Evolutionary conservation across 1,140 invertebrate genomes (phyloP), one percentile per base, ranked within the genome.

Genomic region (Trichonephila clavipes): DNA sequence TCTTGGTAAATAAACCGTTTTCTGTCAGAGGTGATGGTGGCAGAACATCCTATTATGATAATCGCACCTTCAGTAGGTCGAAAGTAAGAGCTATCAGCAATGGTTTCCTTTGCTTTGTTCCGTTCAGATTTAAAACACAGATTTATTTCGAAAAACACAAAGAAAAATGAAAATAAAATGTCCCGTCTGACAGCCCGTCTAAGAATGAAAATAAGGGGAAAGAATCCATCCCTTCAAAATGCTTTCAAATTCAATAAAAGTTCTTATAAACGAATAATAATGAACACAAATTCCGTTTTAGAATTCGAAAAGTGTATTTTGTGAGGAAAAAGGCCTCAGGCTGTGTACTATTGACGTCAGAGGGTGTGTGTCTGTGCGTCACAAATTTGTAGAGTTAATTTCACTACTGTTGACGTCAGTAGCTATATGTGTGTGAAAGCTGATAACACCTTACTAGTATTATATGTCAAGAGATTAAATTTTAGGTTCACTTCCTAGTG

Each of bases 31-130:
- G 34, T 34, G 24, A 34, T 34, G 24, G 3, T 16, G 12, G 5
- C 4, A 83, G 82, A 83, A 19, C 82, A 83, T 24, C 82, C 82
- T n/a, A 83, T 83, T 83, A 83, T 83, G 82, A n/a, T 83, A 83
- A 83, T 59, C 40, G 21, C 44, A 83, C 82, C 10, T 83, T 83
- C 82, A 83, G 82, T 77, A 40, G 72, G 28, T 58, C 82, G n/a
- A 51, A 7, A 83, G 44, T 83, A 51, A 58, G n/a, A 24, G 10
- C 34, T 44, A 24, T 58, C 82, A n/a, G 40, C 40, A 82, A 21
- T 51, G 19, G 24, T 83, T 77, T 34, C 28, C 16, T 34, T 83
- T 51, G 40, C 21, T 58, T 10, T 59, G 44, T 7, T 12, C 12
- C 21, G 18, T 58, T 3, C 44, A 24, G n/a, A 58, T 19, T 51